Percentiles rank a stretch among this genome's conserved stretches.
Evolutionary conservation across 2,797 vertebrate genomes (phyloP).

Genomic region (Sebastes trivittatus): DNA sequence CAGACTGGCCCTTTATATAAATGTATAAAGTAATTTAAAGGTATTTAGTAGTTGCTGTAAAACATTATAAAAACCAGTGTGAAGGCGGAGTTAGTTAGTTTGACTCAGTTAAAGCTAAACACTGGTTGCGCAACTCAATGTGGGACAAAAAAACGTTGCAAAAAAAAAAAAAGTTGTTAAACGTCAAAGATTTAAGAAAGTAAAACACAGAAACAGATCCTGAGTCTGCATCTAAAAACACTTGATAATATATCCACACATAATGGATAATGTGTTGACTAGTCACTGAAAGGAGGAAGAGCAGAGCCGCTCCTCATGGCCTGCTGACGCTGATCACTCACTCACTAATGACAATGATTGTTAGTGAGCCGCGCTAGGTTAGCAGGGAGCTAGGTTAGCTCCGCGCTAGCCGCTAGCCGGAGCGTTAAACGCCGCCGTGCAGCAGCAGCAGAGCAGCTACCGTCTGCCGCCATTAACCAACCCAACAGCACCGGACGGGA

Average conservation of each 20-base stretch:
- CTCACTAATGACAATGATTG: constrained; percentile 78
- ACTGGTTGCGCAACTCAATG: constrained; percentile 66
- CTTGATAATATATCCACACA: not conserved
- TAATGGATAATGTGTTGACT: not conserved
- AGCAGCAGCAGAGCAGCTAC: constrained; percentile 68
- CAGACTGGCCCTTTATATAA: not conserved
- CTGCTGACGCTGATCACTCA: constrained; percentile 42
- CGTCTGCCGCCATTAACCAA: constrained; percentile 80
- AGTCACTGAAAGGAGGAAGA: constrained; percentile 32
- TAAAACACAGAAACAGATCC: constrained; percentile 32
- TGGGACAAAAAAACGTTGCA: constrained; percentile 42
- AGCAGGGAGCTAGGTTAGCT: constrained; percentile 64
- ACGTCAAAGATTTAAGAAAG: constrained; percentile 51
- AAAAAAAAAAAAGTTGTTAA: constrained; percentile 70
- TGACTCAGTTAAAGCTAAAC: constrained; percentile 50
- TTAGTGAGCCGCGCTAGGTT: constrained; percentile 43
- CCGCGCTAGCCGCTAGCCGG: too few species aligned
- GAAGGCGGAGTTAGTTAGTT: constrained; percentile 68
- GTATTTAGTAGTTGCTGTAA: constrained; percentile 29
- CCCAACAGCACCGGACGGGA: constrained; percentile 76
- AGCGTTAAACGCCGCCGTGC: constrained; percentile 62
- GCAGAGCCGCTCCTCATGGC: constrained; percentile 50
- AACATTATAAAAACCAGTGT: constrained; percentile 47
- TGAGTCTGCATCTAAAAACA: not conserved
- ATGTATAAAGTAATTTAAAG: constrained; percentile 6